Percentiles rank a stretch among this genome's conserved stretches.
Conservation (phyloP, 2,113 vertebrate genomes). For the Emydocephalus ijimae region DNA sequence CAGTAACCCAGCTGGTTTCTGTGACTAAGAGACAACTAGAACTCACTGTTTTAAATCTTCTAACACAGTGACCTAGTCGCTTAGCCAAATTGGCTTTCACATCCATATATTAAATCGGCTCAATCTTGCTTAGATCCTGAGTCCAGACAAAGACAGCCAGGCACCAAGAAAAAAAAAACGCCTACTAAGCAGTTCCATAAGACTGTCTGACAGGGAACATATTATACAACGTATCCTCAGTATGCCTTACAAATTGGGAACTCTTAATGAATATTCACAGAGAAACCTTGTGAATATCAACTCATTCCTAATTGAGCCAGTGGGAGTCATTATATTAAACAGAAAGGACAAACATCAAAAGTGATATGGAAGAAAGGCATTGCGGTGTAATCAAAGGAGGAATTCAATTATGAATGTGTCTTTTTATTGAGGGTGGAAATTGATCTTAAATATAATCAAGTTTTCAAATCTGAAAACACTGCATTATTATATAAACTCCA, state of each 20-base stretch:
- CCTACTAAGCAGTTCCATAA: neutral
- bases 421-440: neutral
- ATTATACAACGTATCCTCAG: neutral
- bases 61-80: neutral
- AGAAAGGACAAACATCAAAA: neutral
- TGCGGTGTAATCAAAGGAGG: neutral
- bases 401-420: neutral
- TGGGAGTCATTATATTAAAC: neutral
- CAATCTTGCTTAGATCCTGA: neutral
- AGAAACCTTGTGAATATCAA: neutral
- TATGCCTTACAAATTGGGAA: neutral
- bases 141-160: neutral
- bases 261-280: neutral
- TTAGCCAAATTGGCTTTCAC: neutral
- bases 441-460: conserved; percentile 31
- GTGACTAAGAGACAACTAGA: neutral
- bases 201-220: neutral
- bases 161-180: neutral
- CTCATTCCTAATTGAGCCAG: neutral
- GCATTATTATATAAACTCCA: conserved; percentile 4
- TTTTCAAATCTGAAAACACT: conserved; percentile 7
- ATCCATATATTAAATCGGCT: neutral
- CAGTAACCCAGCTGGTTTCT: neutral
- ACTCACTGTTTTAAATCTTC: neutral
- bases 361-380: neutral